Evolutionary conservation across 2,797 vertebrate species (phyloP).

Genomic region (Eurystomus glaucurus): DNA sequence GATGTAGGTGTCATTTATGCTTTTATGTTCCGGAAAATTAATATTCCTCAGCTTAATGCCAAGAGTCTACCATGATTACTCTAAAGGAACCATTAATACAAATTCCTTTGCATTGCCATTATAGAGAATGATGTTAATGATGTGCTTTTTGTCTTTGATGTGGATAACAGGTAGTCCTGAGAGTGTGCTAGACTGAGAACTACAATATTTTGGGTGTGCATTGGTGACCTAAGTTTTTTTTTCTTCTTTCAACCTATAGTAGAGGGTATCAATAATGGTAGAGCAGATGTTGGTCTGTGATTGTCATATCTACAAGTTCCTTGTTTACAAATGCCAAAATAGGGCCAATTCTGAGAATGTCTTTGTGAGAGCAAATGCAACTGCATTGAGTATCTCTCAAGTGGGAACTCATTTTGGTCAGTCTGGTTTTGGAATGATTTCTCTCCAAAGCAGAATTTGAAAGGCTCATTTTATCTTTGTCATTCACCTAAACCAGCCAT

Average conservation of each 20-base stretch:
- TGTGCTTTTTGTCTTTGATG: slow-evolving; percentile 24
- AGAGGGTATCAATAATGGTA: not conserved
- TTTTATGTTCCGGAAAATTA: slow-evolving; percentile 23
- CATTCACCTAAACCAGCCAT: not conserved
- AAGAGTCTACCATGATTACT: not conserved
- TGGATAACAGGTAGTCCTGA: not conserved
- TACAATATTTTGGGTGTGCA: not conserved
- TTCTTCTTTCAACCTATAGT: not conserved
- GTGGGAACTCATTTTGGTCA: not conserved
- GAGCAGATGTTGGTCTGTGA: not conserved
- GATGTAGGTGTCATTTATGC: not conserved
- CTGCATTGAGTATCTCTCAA: not conserved
- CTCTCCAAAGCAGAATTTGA: slow-evolving; percentile 42
- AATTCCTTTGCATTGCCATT: not conserved
- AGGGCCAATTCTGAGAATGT: not conserved
- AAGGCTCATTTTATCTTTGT: slow-evolving; percentile 48
- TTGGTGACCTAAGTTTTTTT: not conserved
- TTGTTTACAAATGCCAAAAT: not conserved
- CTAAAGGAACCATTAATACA: not conserved
- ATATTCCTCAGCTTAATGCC: not conserved
- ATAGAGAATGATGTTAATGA: not conserved
- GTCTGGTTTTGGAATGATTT: slow-evolving; percentile 15
- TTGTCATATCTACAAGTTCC: not conserved
- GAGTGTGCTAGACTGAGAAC: not conserved
- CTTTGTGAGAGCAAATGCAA: not conserved